phyloP scores from a whole-genome alignment of 30 jellyfish, hydroid and myxozoan species.

The Pseudorhiza aurosa region DNA sequence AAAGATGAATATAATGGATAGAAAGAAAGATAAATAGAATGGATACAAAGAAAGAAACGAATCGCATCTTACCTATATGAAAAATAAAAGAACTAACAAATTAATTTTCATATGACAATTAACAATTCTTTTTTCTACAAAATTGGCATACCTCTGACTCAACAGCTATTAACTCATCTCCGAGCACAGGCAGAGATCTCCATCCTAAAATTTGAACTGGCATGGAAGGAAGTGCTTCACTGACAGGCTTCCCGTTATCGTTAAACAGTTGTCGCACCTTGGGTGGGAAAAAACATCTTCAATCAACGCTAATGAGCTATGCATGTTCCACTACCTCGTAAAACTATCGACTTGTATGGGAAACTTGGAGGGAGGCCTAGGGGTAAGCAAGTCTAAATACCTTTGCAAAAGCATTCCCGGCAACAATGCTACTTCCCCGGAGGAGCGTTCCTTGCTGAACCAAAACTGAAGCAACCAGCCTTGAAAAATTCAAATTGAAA shows the following conservation, averaged over 20 bases:
- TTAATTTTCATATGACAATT: too few relatives aligned
- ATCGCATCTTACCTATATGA: too few relatives aligned
- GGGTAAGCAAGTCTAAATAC: too few relatives aligned
- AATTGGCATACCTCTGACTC: slow-evolving; percentile 76
- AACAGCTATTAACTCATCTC: slow-evolving; percentile 76
- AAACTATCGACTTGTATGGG: too few relatives aligned
- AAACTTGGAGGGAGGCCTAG: too few relatives aligned
- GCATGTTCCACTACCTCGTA: too few relatives aligned
- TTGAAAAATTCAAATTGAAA: slow-evolving; percentile 2
- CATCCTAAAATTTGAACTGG: slow-evolving; percentile 97
- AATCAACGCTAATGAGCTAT: neutral
- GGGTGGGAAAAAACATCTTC: neutral
- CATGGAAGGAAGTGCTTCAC: slow-evolving; percentile 84
- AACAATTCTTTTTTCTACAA: too few relatives aligned
- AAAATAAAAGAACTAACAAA: too few relatives aligned
- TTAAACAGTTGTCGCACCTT: slow-evolving; percentile 91
- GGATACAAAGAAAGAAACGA: too few relatives aligned
- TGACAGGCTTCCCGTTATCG: slow-evolving; percentile 73
- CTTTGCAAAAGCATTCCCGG: slow-evolving; percentile 96
- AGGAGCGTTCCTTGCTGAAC: slow-evolving; percentile 85
- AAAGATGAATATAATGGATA: too few relatives aligned
- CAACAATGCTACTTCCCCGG: slow-evolving; percentile 73
- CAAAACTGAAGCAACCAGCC: slow-evolving; percentile 82
- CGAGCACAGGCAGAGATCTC: slow-evolving; percentile 89
- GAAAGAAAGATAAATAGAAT: too few relatives aligned